phyloP scores from a whole-genome alignment of 1,140 invertebrate genomes.

The Drosophila burlai region DNA sequence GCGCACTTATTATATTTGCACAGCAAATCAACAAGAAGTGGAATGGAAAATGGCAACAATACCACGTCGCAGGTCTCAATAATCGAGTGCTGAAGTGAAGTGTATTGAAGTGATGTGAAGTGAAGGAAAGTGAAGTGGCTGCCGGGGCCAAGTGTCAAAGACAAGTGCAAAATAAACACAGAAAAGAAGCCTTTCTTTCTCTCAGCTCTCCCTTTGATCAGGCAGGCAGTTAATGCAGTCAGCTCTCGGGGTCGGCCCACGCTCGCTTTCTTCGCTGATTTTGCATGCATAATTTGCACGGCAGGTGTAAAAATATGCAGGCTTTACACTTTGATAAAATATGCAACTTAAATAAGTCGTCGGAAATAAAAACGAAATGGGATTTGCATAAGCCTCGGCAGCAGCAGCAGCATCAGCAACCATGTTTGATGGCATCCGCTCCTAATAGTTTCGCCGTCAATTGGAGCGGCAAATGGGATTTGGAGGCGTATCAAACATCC shows the following conservation, averaged over 20 bases:
- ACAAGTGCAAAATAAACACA: conserved; percentile 58
- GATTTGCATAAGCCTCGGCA: conserved; percentile 65
- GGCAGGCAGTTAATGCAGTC: conserved; percentile 61
- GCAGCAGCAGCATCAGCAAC: background rate
- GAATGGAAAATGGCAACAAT: conserved; percentile 41
- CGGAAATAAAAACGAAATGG: conserved; percentile 27
- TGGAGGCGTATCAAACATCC: conserved; percentile 35
- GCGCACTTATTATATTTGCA: conserved; percentile 70
- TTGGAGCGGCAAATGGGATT: conserved; percentile 31
- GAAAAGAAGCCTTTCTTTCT: conserved; percentile 67
- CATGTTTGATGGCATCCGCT: conserved; percentile 19
- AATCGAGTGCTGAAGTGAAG: background rate
- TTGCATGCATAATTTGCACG: conserved; percentile 76
- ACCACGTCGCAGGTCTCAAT: background rate
- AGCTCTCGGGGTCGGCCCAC: conserved; percentile 1
- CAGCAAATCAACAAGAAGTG: conserved; percentile 55
- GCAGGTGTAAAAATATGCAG: conserved; percentile 75
- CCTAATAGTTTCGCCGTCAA: conserved; percentile 62
- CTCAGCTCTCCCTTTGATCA: conserved; percentile 57
- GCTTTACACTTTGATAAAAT: conserved; percentile 75
- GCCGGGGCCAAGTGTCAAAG: conserved; percentile 43
- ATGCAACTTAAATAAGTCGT: conserved; percentile 57
- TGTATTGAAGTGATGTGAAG: background rate
- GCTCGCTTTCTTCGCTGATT: conserved; percentile 54
- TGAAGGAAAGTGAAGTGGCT: conserved; percentile 12